A percentile compares a stretch with the other conserved stretches of the same genome.
Conservation (phyloP, 2,797 vertebrate genomes). For the Acipenser oxyrinchus region DNA sequence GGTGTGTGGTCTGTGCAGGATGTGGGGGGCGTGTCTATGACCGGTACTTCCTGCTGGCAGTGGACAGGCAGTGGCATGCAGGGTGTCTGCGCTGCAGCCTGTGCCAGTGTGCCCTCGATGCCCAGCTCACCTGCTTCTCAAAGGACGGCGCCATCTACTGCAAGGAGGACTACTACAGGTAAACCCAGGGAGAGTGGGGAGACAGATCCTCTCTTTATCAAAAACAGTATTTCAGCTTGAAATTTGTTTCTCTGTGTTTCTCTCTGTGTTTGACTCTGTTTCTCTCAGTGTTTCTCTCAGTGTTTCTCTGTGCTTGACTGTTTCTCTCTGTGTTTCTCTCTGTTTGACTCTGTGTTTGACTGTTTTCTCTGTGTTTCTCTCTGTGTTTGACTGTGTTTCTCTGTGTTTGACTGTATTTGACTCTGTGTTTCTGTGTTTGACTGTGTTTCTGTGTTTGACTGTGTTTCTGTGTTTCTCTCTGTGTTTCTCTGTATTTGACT, state of each 20-base stretch:
- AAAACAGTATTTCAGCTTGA: too few species aligned
- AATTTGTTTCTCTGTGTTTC: too few species aligned
- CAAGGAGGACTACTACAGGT: slow-evolving; percentile 55
- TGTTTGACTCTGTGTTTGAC: too few species aligned
- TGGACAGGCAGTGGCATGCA: slow-evolving; percentile 42
- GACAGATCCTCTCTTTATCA: too few species aligned
- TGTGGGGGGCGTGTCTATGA: slow-evolving; percentile 45
- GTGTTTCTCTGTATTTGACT: not conserved
- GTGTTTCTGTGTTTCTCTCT: not conserved
- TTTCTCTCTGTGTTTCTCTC: not conserved
- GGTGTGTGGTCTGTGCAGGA: slow-evolving; percentile 39
- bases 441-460: not conserved
- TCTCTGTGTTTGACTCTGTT: not conserved
- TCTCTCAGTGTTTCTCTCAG: not conserved
- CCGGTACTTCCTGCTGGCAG: slow-evolving; percentile 49
- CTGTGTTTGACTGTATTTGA: not conserved
- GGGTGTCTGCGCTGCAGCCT: slow-evolving; percentile 53
- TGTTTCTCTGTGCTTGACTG: not conserved
- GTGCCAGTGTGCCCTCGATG: slow-evolving; percentile 48
- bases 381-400: not conserved
- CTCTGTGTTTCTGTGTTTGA: not conserved
- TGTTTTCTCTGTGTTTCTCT: not conserved
- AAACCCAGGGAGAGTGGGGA: not conserved
- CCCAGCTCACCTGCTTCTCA: slow-evolving; percentile 47
- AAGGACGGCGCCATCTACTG: slow-evolving; percentile 55